Conservation (phyloP, 2,888 invertebrate genomes). For the Callimorpha dominula region DNA sequence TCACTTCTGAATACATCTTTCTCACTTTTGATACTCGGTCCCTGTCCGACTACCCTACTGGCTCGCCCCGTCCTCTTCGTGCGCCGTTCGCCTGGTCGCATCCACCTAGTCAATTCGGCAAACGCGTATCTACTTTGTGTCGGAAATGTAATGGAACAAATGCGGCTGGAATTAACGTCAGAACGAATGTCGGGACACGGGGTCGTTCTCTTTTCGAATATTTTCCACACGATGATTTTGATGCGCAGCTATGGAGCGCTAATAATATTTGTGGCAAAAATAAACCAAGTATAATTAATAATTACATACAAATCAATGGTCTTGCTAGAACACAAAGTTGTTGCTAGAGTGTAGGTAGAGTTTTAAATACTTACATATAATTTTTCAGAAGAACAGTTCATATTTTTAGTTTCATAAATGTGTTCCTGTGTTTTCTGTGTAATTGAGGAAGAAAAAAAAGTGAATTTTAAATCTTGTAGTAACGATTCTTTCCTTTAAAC, state of each 20-base stretch:
- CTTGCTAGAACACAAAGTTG: background rate
- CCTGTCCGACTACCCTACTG: slow-evolving; percentile 62
- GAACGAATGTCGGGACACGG: slow-evolving; percentile 85
- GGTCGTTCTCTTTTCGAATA: slow-evolving; percentile 81
- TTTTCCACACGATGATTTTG: slow-evolving; percentile 85
- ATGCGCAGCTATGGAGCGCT: slow-evolving; percentile 79
- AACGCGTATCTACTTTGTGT: slow-evolving; percentile 87
- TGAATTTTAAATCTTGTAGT: too few species aligned
- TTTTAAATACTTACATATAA: background rate
- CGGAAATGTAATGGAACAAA: slow-evolving; percentile 87
- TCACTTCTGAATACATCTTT: slow-evolving; percentile 90
- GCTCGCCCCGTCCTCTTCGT: slow-evolving; percentile 72
- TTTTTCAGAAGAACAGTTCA: background rate
- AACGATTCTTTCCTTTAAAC: too few species aligned
- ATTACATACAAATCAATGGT: background rate
- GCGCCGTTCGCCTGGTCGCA: slow-evolving; percentile 81
- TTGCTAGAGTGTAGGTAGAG: background rate
- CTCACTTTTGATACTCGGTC: slow-evolving; percentile 85
- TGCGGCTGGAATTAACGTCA: slow-evolving; percentile 86
- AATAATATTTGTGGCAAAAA: slow-evolving; percentile 72
- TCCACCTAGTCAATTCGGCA: slow-evolving; percentile 87
- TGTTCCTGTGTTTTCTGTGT: too few species aligned
- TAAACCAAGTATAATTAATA: slow-evolving; percentile 39
- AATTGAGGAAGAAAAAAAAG: background rate
- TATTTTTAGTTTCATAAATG: background rate